Evolutionary conservation across 2,113 vertebrate genomes (phyloP), one percentile per base, ranked within the genome.

Genomic region (Siniperca knerii): DNA sequence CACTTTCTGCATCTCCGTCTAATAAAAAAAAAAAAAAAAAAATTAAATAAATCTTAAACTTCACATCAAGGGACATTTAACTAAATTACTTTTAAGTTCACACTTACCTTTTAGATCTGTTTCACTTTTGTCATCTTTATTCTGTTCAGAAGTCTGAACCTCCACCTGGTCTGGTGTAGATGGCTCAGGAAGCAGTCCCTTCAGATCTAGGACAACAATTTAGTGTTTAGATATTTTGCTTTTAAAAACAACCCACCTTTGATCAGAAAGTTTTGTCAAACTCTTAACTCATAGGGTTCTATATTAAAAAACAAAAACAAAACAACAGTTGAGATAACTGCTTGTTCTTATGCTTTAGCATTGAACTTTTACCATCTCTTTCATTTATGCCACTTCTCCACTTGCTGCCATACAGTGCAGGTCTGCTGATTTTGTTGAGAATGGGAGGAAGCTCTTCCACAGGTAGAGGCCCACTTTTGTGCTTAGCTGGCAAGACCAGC

Each of bases 371-470:
- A 93, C 92, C 84, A 35, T 16, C 48, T 44, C 8, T 64, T 7
- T 48, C 6, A 1, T 23, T 44, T 8, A 72, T 2, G 2, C 91
- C 87, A 74, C 90, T 87, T 54, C 89, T 85, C 94, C 94, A 95
- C 20, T 81, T 60, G 71, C 93, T 94, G 54, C 94, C 89, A 15
- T 90, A 90, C 6, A 89, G 46, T 0, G 60, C 1, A 10, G 85
- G 68, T 33, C 55, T 65, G 44, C 54, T 4, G 8, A 92, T 74
- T 67, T 90, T 88, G 4, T 6, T 0, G 7, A 91, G 79, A 8
- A 83, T 1, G 0, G 62, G 8, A 13, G 83, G 90, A 8, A 91
- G 33, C 0, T 87, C 82, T 1, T 86, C 82, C 1, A n/a, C 79
- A 75, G 89, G 83, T 4, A 92, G 18, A 4, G 55, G 62, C 0